Evolutionary conservation across 2,888 invertebrate genomes (phyloP), one percentile per base, ranked within the genome.

Genomic region (Macrosoma leucophasiata): DNA sequence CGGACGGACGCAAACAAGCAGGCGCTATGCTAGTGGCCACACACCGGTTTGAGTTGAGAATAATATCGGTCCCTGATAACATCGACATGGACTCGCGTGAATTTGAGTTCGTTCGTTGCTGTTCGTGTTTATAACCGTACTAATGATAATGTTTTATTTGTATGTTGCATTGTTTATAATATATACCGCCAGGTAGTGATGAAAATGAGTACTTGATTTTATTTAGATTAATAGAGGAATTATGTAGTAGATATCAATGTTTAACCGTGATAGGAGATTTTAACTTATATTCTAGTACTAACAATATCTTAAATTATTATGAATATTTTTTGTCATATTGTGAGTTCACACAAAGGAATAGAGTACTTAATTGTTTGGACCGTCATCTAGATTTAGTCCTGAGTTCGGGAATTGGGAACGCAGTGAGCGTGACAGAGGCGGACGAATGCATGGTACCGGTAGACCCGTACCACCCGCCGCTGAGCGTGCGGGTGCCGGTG

Each of bases 1-100:
- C n/a, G n/a, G n/a, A n/a, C n/a, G n/a, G n/a, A n/a, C n/a, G n/a
- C n/a, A n/a, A n/a, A n/a, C n/a, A n/a, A 12, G 46, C 46, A 10
- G 49, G 46, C 29, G 41, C 35, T 29, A 21, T 32, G 33, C 10
- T 45, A 9, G 46, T 46, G 36, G 43, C 46, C 39, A 38, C 41
- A 39, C 41, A 32, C 19, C 35, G 41, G 1, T 40, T 28, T 20
- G 39, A 42, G 22, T 19, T 43, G 20, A 32, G 40, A 12, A 17
- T 5, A 26, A 31, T 19, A 22, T 17, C 27, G 19, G 27, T 46
- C 4, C 27, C 29, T 3, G 4, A 13, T 7, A 13, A 18, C 25
- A 22, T 30, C 11, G 27, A 20, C 14, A 3, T 32, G 1, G 25
- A 26, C 9, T 12, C 25, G 8, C 10, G 15, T 9, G 26, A 13